A percentile compares a stretch with the other conserved stretches of the same genome.
phyloP scores from a whole-genome alignment of 2,797 vertebrate species.

The Sciaenops ocellatus region DNA sequence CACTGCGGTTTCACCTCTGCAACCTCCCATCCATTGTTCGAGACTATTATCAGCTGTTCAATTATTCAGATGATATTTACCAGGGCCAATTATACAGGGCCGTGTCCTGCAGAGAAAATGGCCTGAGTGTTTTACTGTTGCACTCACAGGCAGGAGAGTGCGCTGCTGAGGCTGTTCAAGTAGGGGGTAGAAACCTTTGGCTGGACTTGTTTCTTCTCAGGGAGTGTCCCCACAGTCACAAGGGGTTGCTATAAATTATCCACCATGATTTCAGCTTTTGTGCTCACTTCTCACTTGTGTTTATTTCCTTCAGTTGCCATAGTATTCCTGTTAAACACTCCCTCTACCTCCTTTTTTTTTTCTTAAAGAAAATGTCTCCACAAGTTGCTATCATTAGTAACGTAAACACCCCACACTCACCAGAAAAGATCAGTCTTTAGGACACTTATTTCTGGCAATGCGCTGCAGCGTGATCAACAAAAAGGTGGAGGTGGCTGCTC shows the following conservation, averaged over 20 bases:
- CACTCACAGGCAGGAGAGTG: slow-evolving; percentile 73
- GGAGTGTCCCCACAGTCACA: slow-evolving; percentile 64
- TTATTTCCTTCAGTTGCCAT: slow-evolving; percentile 28
- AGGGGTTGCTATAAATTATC: slow-evolving; percentile 32
- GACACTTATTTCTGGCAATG: background rate
- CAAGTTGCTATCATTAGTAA: slow-evolving; percentile 5
- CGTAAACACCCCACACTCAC: background rate
- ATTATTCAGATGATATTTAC: slow-evolving; percentile 90
- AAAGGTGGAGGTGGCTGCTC: background rate
- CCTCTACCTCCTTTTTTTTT: background rate
- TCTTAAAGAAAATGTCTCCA: background rate
- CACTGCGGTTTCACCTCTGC: slow-evolving; percentile 86
- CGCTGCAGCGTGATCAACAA: background rate
- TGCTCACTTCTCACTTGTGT: slow-evolving; percentile 12
- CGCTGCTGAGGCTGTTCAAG: slow-evolving; percentile 74
- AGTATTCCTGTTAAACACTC: slow-evolving; percentile 24
- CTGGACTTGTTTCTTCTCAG: slow-evolving; percentile 50
- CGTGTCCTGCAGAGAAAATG: slow-evolving; percentile 81
- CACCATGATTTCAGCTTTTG: slow-evolving; percentile 28
- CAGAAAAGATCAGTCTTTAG: background rate
- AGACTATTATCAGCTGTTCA: slow-evolving; percentile 85
- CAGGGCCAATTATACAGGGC: slow-evolving; percentile 84
- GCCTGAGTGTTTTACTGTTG: slow-evolving; percentile 80
- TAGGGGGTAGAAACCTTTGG: slow-evolving; percentile 54
- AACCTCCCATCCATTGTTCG: slow-evolving; percentile 84